phyloP scores from a whole-genome alignment of 1,140 invertebrate species.

The Drosophila neocordata region DNA sequence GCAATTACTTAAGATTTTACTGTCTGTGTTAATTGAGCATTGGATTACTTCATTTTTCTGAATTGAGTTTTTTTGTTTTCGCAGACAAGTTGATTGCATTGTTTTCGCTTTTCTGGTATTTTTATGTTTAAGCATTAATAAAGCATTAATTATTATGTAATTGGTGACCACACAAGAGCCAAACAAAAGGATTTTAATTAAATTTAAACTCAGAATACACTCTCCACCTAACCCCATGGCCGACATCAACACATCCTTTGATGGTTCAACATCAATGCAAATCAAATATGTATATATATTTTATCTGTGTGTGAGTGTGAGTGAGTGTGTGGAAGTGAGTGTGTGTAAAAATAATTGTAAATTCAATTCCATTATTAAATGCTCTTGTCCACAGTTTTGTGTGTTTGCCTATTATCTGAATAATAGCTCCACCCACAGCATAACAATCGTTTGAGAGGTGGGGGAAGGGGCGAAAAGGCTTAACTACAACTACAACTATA shows the following conservation, averaged over 20 bases:
- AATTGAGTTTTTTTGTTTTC: conserved; percentile 8
- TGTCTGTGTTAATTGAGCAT: conserved; percentile 75
- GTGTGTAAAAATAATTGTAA: conserved; percentile 73
- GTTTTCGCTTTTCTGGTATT: conserved; percentile 9
- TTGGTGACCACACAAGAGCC: conserved; percentile 45
- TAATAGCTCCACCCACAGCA: not conserved
- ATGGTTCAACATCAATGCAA: conserved; percentile 66
- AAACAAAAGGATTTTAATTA: conserved; percentile 75
- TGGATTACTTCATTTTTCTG: conserved; percentile 62
- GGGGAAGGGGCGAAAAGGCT: no score
- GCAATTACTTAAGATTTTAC: conserved; percentile 80
- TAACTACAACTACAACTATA: not conserved
- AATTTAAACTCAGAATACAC: conserved; percentile 43
- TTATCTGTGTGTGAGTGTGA: conserved; percentile 21
- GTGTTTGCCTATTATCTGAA: conserved; percentile 67
- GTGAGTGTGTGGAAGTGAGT: conserved; percentile 7
- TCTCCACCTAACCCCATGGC: conserved; percentile 1
- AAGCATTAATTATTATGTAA: conserved; percentile 79
- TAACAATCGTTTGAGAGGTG: not conserved
- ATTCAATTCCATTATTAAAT: conserved; percentile 79
- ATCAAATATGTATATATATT: conserved; percentile 67
- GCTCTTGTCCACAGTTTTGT: conserved; percentile 59
- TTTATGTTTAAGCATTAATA: conserved; percentile 52
- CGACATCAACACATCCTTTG: conserved; percentile 47
- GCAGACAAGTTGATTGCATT: conserved; percentile 58